These are phyloP conservation scores for Atherinomorus stipes DNA, from an alignment of 2,113 vertebrate species.

Conservation along the genomic window DNA sequence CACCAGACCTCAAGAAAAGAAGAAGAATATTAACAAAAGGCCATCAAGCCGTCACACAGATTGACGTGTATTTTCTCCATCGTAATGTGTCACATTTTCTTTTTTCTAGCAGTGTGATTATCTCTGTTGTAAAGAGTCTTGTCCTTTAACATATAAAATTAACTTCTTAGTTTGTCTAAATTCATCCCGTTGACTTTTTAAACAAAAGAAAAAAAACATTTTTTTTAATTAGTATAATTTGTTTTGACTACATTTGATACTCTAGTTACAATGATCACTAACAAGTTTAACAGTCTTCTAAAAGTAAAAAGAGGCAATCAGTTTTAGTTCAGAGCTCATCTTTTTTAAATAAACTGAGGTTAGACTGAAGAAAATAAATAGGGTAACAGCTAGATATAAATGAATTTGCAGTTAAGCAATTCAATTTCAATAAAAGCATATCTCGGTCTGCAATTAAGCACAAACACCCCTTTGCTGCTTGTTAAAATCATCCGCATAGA, in stretches of 20 bases:
- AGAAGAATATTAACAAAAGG: too few species aligned
- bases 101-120: constrained; percentile 24
- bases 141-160: constrained; percentile 45
- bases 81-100: constrained; percentile 64
- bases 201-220: not conserved
- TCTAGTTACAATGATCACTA: too few species aligned
- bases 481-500: constrained; percentile 19
- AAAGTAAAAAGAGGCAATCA: too few species aligned
- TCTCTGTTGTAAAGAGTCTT: constrained; percentile 32
- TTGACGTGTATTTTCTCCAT: constrained; percentile 63
- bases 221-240: not conserved
- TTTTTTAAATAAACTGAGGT: not conserved
- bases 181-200: not conserved
- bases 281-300: too few species aligned
- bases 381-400: not conserved
- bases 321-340: not conserved
- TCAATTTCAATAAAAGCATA: constrained; percentile 8
- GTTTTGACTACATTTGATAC: not conserved
- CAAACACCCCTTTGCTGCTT: constrained; percentile 10
- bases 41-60: too few species aligned
- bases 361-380: not conserved
- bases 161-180: not conserved
- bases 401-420: not conserved
- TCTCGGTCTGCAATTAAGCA: not conserved
- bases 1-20: too few species aligned